Percentiles rank a stretch among this genome's conserved stretches.
These are phyloP conservation scores for Globicephala melas DNA, from an alignment of 2,113 vertebrate genomes.

Conservation along the genomic window DNA sequence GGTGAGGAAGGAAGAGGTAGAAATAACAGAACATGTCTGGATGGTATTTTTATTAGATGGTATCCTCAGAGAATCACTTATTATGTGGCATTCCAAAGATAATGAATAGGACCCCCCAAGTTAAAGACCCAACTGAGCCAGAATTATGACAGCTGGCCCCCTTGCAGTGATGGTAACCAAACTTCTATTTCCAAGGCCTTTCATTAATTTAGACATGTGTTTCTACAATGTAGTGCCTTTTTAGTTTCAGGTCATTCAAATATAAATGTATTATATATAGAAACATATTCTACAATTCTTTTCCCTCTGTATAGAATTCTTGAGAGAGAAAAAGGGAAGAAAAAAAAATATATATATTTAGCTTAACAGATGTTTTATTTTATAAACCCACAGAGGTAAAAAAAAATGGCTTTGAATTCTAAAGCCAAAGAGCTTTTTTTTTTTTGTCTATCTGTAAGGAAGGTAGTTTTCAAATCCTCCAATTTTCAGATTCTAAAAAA, in stretches of 20 bases:
- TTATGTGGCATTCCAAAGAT: conserved; percentile 51
- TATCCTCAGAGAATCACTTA: conserved; percentile 51
- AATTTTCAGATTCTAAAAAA: background rate
- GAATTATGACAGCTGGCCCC: conserved; percentile 50
- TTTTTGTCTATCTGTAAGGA: background rate
- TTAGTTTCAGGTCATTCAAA: conserved; percentile 5
- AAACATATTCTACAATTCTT: background rate
- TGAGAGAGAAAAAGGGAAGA: background rate
- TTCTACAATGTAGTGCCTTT: conserved; percentile 12
- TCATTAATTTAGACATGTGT: conserved; percentile 37
- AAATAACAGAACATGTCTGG: conserved; percentile 46
- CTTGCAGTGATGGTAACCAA: conserved; percentile 32
- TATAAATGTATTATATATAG: background rate
- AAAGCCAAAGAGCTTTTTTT: background rate
- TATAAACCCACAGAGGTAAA: background rate
- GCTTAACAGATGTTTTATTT: background rate
- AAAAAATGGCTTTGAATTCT: background rate
- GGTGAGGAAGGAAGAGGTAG: conserved; percentile 2
- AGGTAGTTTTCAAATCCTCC: background rate
- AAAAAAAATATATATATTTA: too few species aligned
- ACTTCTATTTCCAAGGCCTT: conserved; percentile 6
- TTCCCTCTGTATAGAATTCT: background rate
- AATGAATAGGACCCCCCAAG: conserved; percentile 57
- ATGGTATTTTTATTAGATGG: conserved; percentile 58
- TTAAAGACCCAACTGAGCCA: conserved; percentile 20